Percentiles rank a stretch among this genome's conserved stretches.
These are phyloP conservation scores for Mallateleia sp. DNA, from an alignment of 2,888 invertebrate species.

Conservation along the genomic window DNA sequence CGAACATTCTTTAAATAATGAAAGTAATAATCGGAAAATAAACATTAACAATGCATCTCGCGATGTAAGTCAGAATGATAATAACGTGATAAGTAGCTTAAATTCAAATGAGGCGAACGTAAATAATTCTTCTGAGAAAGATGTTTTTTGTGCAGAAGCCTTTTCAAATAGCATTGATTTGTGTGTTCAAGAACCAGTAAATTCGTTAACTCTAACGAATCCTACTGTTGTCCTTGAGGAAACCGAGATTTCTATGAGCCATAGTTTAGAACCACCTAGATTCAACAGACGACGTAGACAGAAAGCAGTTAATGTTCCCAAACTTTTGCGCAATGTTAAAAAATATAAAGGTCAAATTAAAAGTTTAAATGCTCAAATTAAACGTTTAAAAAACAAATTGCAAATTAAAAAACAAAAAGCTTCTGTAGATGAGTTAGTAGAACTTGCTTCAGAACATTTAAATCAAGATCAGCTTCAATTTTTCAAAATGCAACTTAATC, in stretches of 20 bases:
- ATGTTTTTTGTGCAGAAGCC: neutral
- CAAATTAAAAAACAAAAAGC: neutral
- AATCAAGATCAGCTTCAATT: conserved; percentile 1
- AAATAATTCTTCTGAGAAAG: neutral
- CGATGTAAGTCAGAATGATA: too few species aligned
- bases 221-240: neutral
- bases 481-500: conserved; percentile 45
- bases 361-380: neutral
- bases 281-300: neutral
- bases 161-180: neutral
- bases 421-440: neutral
- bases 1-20: neutral
- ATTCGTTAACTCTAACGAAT: neutral
- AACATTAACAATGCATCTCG: neutral
- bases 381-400: neutral
- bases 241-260: neutral
- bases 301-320: neutral
- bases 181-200: neutral
- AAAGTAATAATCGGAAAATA: neutral
- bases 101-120: too few species aligned
- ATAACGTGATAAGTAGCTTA: too few species aligned
- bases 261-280: neutral
- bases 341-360: neutral
- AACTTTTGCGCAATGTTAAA: neutral
- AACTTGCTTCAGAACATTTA: conserved; percentile 13